A percentile compares a stretch with the other conserved stretches of the same genome.
These are phyloP conservation scores for Colletes gigas DNA, from an alignment of 1,140 invertebrate genomes.

Conservation along the genomic window DNA sequence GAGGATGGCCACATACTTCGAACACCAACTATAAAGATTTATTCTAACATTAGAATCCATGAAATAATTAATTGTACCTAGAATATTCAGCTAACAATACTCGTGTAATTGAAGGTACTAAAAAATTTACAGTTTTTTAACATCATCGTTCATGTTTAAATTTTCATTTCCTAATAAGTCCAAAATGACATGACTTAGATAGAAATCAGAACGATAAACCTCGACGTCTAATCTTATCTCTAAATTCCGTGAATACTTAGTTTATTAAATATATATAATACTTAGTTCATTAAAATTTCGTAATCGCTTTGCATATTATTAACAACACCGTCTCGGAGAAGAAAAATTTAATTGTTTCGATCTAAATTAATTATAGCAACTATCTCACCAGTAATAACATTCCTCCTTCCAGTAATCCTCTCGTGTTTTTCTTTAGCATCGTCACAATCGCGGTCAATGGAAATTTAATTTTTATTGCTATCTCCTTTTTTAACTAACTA, in stretches of 20 bases:
- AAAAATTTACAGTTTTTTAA: not conserved
- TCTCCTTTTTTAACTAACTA: not conserved
- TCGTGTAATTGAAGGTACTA: too few relatives aligned
- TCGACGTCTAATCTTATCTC: conserved; percentile 29
- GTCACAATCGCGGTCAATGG: not conserved
- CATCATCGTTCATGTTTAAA: not conserved
- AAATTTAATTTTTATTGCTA: not conserved
- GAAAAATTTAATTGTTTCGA: not conserved
- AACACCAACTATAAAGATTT: not conserved
- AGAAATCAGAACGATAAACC: conserved; percentile 19
- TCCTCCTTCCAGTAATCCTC: not conserved
- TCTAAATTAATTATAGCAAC: not conserved
- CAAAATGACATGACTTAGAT: not conserved
- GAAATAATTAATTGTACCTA: too few relatives aligned
- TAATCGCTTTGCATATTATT: not conserved
- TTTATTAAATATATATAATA: not conserved
- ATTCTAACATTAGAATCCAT: too few relatives aligned
- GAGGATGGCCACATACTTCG: not conserved
- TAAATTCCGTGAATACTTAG: not conserved
- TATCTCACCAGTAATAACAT: conserved; percentile 26
- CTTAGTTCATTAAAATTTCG: too few relatives aligned
- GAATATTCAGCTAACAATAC: too few relatives aligned
- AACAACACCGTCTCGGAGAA: not conserved
- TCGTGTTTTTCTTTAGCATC: not conserved
- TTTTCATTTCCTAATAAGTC: not conserved